A percentile compares a stretch with the other conserved stretches of the same genome.
These are phyloP conservation scores for Clanis bilineata DNA, from an alignment of 2,888 invertebrate genomes.

Conservation along the genomic window DNA sequence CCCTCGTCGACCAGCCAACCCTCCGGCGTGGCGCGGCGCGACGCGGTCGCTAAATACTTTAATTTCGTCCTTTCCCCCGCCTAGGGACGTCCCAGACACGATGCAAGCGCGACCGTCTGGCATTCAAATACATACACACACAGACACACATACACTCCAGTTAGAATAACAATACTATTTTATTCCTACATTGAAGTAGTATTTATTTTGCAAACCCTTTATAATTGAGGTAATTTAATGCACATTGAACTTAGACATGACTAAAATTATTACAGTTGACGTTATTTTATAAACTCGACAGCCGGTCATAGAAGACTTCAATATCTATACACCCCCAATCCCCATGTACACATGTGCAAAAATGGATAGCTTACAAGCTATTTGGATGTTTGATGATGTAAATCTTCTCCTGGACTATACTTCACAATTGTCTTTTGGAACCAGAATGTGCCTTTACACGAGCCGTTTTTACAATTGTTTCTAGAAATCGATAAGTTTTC, in stretches of 20 bases:
- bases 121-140: conserved; percentile 10
- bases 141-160: background rate
- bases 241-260: background rate
- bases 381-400: too few relatives aligned
- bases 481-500: too few relatives aligned
- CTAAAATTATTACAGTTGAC: background rate
- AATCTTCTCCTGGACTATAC: too few relatives aligned
- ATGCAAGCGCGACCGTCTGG: conserved; percentile 40
- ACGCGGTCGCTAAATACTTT: conserved; percentile 47
- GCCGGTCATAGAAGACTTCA: too few relatives aligned
- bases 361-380: too few relatives aligned
- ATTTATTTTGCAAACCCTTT: background rate
- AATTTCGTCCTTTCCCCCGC: conserved; percentile 56
- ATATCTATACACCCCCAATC: too few relatives aligned
- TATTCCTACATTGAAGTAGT: background rate
- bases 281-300: too few relatives aligned
- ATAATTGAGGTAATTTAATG: too few relatives aligned
- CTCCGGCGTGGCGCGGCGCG: conserved; percentile 28
- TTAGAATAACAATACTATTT: background rate
- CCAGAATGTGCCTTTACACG: too few relatives aligned
- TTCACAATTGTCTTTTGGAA: too few relatives aligned
- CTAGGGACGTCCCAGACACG: conserved; percentile 42
- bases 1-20: conserved; percentile 51
- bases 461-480: too few relatives aligned
- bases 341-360: too few relatives aligned